Evolutionary conservation across 2,113 vertebrate species (phyloP).

Genomic region (Perca schrenkii): DNA sequence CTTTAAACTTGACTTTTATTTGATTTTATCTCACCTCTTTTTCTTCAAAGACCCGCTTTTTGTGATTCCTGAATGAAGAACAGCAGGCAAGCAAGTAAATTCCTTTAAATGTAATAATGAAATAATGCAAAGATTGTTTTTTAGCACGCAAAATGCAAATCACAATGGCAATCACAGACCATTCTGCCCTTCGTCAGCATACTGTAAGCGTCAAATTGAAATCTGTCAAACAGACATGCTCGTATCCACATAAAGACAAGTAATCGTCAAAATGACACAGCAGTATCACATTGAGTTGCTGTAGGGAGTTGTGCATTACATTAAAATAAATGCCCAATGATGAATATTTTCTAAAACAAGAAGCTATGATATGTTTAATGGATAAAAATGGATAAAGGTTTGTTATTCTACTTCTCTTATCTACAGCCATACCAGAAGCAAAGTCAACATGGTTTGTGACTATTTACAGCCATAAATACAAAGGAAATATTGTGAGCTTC

Average conservation of each 20-base stretch:
- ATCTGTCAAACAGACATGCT: background rate
- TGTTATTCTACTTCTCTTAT: background rate
- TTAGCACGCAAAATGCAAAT: background rate
- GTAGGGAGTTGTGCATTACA: background rate
- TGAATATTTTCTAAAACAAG: background rate
- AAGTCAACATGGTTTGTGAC: background rate
- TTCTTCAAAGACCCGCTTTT: constrained; percentile 23
- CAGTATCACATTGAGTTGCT: background rate
- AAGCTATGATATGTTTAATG: background rate
- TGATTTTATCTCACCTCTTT: constrained; percentile 34
- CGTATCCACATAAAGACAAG: background rate
- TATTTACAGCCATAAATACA: too few species aligned
- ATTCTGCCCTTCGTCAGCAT: background rate
- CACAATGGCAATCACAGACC: background rate
- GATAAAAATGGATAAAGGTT: background rate
- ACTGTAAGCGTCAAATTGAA: background rate
- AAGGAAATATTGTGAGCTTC: too few species aligned
- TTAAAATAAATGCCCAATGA: background rate
- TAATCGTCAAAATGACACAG: background rate
- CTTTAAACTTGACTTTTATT: background rate
- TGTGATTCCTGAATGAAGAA: constrained; percentile 42
- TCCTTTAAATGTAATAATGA: background rate
- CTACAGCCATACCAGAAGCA: background rate
- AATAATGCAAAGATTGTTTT: background rate
- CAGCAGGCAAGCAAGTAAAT: background rate